Percentiles rank a stretch among this genome's conserved stretches.
Conservation (phyloP, 2,113 vertebrate species). For the Mesoclemmys tuberculata region DNA sequence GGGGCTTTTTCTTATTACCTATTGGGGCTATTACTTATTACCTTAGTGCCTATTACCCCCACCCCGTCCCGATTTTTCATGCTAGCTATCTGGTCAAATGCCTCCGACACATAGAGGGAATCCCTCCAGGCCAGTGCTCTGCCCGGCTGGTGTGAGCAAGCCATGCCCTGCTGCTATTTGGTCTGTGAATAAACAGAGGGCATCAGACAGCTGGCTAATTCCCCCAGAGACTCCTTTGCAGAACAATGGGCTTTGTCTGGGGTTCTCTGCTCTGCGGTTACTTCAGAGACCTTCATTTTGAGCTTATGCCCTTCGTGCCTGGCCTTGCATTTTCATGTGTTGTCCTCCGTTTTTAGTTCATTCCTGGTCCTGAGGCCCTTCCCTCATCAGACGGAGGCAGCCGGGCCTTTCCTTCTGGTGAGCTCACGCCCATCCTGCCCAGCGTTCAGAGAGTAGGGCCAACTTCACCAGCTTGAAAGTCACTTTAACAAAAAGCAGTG, state of each 20-base stretch:
- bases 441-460: too few relatives aligned
- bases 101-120: neutral
- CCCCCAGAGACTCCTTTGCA: neutral
- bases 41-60: too few relatives aligned
- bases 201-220: neutral
- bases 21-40: too few relatives aligned
- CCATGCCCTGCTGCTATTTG: neutral
- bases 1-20: too few relatives aligned
- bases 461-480: neutral
- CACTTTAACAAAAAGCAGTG: neutral
- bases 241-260: fast-evolving
- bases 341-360: neutral
- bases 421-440: too few relatives aligned
- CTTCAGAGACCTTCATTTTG: fast-evolving
- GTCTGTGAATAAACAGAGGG: neutral
- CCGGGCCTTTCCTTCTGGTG: neutral
- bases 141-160: neutral
- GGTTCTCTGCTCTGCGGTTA: neutral
- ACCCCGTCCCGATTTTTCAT: too few relatives aligned
- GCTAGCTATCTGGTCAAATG: neutral
- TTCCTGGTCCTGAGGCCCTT: neutral
- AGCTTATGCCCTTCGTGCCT: neutral
- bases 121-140: neutral
- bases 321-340: neutral
- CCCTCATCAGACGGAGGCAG: neutral